Evolutionary conservation across 2,888 invertebrate genomes (phyloP), one percentile per base, ranked within the genome.

Genomic region (Microctonus hyperodae): DNA sequence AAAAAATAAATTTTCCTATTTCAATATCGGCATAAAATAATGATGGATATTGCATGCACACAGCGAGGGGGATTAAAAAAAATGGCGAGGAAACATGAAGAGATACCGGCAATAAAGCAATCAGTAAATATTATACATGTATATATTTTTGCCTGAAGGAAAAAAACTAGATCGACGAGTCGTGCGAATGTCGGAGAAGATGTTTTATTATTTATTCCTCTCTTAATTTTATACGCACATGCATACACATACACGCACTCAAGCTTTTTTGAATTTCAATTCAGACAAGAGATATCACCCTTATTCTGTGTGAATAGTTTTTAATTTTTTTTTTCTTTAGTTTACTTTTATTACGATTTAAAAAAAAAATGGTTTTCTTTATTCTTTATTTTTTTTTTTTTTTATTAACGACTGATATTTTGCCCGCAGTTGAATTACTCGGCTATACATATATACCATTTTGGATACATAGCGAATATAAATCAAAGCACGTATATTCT

Each of bases 111-210:
- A 73, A 75, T 75, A 72, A 75, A 76, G 73, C 70, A 71, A 75
- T 76, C 75, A 69, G 55, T 55, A 65, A 60, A 67, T 68, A 65
- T 68, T 56, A 7, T 44, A 44, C 44, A 9, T n/a, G 37, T 37
- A 16, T 20, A 6, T 20, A 20, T 16, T n/a, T n/a, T n/a, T 44
- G 40, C 37, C 62, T 56, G 22, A 50, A 57, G 51, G 68, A 65
- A 72, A 78, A 76, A 76, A 78, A 73, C 66, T 73, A 69, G 65
- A 70, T 66, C 61, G 69, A 67, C 73, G 37, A 67, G 70, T 67
- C 40, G 63, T 53, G 59, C 67, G 58, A 61, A 66, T 67, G 65
- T 61, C 53, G 60, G n/a, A 58, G 62, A 58, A 57, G 28, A 50
- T 48, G 65, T 56, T 65, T 67, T 61, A 61, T 67, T 61, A 61